A percentile compares a stretch with the other conserved stretches of the same genome.
phyloP scores from a whole-genome alignment of 2,888 invertebrate species.

The Candidula unifasciata region DNA sequence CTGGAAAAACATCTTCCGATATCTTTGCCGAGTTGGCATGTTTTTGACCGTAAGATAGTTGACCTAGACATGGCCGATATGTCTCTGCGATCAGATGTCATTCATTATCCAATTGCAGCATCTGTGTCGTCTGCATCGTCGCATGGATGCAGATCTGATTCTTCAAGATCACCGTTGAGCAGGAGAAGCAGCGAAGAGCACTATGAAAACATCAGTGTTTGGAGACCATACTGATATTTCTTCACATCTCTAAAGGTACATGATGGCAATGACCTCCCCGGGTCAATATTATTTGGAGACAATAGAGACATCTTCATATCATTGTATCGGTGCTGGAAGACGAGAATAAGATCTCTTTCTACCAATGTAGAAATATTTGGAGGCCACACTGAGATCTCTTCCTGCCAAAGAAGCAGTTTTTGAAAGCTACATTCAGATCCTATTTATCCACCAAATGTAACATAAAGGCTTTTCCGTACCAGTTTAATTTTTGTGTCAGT shows the following conservation, averaged over 20 bases:
- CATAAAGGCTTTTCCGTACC: no score
- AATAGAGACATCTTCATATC: no score
- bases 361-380: no score
- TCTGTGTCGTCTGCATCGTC: slow-evolving; percentile 44
- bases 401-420: no score
- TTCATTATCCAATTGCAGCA: slow-evolving; percentile 42
- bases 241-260: no score
- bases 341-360: not conserved
- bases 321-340: no score
- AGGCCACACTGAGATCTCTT: no score
- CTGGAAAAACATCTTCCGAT: slow-evolving; percentile 46
- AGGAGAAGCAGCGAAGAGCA: slow-evolving; percentile 55
- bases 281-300: no score
- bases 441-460: no score
- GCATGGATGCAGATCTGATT: slow-evolving; percentile 38
- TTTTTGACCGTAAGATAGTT: slow-evolving; percentile 31
- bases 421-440: no score
- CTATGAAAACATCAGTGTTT: slow-evolving; percentile 60
- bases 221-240: slow-evolving; percentile 68
- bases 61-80: slow-evolving; percentile 29
- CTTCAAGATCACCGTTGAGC: slow-evolving; percentile 50
- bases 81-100: slow-evolving; percentile 28
- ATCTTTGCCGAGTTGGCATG: slow-evolving; percentile 39
- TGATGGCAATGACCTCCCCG: no score
- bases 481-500: no score